A percentile compares a stretch with the other conserved stretches of the same genome.
phyloP scores from a whole-genome alignment of 2,888 invertebrate genomes.

The Athrips mouffetella region DNA sequence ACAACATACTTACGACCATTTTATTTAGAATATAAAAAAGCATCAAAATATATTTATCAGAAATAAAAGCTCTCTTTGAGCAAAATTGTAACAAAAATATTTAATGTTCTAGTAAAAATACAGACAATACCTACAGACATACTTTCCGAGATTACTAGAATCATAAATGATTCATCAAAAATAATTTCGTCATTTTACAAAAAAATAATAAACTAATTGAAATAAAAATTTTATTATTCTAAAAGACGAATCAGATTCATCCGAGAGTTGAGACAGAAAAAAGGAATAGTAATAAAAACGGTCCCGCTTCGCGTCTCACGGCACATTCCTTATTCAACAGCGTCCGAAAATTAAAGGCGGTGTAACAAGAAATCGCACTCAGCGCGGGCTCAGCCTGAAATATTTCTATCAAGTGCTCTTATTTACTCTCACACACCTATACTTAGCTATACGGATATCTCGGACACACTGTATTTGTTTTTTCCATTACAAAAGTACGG shows the following conservation, averaged over 20 bases:
- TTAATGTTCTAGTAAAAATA: too few species aligned
- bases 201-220: not conserved
- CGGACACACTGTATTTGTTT: conserved; percentile 57
- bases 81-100: too few species aligned
- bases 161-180: too few species aligned
- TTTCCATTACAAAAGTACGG: conserved; percentile 71
- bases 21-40: too few species aligned
- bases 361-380: conserved; percentile 75
- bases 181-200: too few species aligned
- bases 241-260: not conserved
- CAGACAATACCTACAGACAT: too few species aligned
- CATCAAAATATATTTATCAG: too few species aligned
- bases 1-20: too few species aligned
- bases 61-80: too few species aligned
- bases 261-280: not conserved
- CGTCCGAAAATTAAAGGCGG: conserved; percentile 66
- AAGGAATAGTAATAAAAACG: conserved; percentile 6
- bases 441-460: conserved; percentile 36
- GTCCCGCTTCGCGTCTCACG: conserved; percentile 4
- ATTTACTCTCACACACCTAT: conserved; percentile 50
- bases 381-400: conserved; percentile 53
- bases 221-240: not conserved
- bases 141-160: too few species aligned
- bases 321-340: conserved; percentile 70
- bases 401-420: conserved; percentile 66